Conservation (phyloP, 2,113 vertebrate species). For the Sinocyclocheilus anophthalmus region DNA sequence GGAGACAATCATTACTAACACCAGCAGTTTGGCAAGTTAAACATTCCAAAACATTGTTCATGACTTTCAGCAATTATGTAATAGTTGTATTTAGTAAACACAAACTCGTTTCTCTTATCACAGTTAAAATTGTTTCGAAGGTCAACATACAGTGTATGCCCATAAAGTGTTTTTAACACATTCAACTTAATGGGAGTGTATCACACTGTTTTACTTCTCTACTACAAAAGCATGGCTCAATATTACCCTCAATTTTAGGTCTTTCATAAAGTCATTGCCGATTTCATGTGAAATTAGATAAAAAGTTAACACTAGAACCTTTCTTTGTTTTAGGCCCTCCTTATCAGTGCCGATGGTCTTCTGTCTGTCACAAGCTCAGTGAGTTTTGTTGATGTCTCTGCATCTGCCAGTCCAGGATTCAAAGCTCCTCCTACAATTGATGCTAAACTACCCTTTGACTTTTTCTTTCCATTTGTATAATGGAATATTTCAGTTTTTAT, state of each 20-base stretch:
- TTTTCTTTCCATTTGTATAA: constrained; percentile 93
- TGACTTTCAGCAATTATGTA: not conserved
- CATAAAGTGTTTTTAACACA: not conserved
- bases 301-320: not conserved
- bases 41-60: not conserved
- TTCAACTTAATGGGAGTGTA: not conserved
- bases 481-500: constrained; percentile 15
- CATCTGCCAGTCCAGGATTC: constrained; percentile 82
- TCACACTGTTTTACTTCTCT: not conserved
- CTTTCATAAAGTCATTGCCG: not conserved
- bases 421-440: constrained; percentile 84
- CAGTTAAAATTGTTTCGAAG: not conserved
- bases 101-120: not conserved
- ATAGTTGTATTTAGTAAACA: not conserved
- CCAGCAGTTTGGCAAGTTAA: constrained; percentile 71
- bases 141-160: not conserved
- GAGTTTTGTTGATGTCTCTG: constrained; percentile 82
- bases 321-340: constrained; percentile 50
- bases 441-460: constrained; percentile 85
- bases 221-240: not conserved
- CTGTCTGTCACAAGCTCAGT: constrained; percentile 78
- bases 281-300: not conserved
- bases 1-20: constrained; percentile 72
- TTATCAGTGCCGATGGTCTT: constrained; percentile 56
- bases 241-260: not conserved